A percentile compares a stretch with the other conserved stretches of the same genome.
phyloP scores from a whole-genome alignment of 2,888 invertebrate genomes.

The Melanostoma scalare region DNA sequence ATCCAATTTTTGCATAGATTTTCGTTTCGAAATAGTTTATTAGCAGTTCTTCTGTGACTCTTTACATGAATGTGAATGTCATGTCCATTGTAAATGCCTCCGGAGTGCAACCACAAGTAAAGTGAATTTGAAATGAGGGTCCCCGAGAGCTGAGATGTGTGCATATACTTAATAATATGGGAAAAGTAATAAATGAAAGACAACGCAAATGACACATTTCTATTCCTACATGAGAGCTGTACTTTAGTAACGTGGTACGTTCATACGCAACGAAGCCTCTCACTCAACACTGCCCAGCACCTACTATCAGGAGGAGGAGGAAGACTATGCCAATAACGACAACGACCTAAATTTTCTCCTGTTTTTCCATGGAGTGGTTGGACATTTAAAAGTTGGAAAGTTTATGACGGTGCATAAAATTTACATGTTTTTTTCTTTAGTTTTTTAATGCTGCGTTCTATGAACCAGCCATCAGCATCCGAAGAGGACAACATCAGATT shows the following conservation, averaged over 20 bases:
- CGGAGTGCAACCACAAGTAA: slow-evolving; percentile 30
- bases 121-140: slow-evolving; percentile 35
- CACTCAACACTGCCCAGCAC: background rate
- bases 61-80: slow-evolving; percentile 42
- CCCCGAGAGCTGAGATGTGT: slow-evolving; percentile 1
- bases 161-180: slow-evolving; percentile 15
- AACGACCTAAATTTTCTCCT: slow-evolving; percentile 45
- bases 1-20: slow-evolving; percentile 56
- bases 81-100: slow-evolving; percentile 26
- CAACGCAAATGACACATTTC: slow-evolving; percentile 68
- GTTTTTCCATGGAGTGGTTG: slow-evolving; percentile 7
- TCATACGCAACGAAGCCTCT: slow-evolving; percentile 54
- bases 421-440: slow-evolving; percentile 68
- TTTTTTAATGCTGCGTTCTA: slow-evolving; percentile 20
- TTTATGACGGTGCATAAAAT: slow-evolving; percentile 74
- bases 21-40: slow-evolving; percentile 66
- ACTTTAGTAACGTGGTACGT: background rate
- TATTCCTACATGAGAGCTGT: slow-evolving; percentile 47
- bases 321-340: slow-evolving; percentile 20
- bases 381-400: slow-evolving; percentile 70
- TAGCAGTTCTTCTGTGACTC: slow-evolving; percentile 34
- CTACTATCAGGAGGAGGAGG: slow-evolving; percentile 7
- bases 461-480: slow-evolving; percentile 1
- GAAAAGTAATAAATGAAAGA: slow-evolving; percentile 54
- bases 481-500: slow-evolving; percentile 55